Conservation (phyloP, 1,140 invertebrate genomes). For the Ips nitidus region DNA sequence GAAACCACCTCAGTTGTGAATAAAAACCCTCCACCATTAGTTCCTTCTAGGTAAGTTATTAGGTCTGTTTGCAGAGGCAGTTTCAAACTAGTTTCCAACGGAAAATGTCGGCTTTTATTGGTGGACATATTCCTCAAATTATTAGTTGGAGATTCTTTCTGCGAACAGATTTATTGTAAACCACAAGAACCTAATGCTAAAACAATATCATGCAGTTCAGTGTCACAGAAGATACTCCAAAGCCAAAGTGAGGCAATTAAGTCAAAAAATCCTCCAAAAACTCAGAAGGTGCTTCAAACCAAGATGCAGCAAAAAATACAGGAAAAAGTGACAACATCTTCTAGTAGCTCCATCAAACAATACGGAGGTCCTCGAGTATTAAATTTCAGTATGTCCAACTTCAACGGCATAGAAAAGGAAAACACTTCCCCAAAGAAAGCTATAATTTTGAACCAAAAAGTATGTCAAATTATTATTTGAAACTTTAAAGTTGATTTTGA, state of each 20-base stretch:
- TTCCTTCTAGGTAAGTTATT: slow-evolving; percentile 17
- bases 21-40: slow-evolving; percentile 29
- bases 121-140: neutral
- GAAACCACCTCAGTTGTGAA: slow-evolving; percentile 1
- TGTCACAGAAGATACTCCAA: slow-evolving; percentile 21
- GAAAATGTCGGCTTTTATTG: neutral
- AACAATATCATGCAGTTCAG: slow-evolving; percentile 2
- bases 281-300: slow-evolving; percentile 4
- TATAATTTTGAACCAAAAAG: slow-evolving; percentile 32
- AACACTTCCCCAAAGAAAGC: slow-evolving; percentile 19
- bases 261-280: slow-evolving; percentile 10
- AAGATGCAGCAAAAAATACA: slow-evolving; percentile 6
- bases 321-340: slow-evolving; percentile 15
- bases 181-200: neutral
- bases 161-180: neutral
- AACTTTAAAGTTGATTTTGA: slow-evolving; percentile 22
- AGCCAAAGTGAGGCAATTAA: slow-evolving; percentile 12
- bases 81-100: too few relatives aligned
- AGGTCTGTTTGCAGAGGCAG: neutral
- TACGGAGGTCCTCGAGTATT: slow-evolving; percentile 35
- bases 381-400: slow-evolving; percentile 36
- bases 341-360: slow-evolving; percentile 10
- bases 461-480: slow-evolving; percentile 6
- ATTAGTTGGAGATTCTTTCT: too few relatives aligned
- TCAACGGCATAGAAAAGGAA: slow-evolving; percentile 30